Evolutionary conservation across 2,888 invertebrate genomes (phyloP).

Genomic region (Tanytarsus gracilentus): DNA sequence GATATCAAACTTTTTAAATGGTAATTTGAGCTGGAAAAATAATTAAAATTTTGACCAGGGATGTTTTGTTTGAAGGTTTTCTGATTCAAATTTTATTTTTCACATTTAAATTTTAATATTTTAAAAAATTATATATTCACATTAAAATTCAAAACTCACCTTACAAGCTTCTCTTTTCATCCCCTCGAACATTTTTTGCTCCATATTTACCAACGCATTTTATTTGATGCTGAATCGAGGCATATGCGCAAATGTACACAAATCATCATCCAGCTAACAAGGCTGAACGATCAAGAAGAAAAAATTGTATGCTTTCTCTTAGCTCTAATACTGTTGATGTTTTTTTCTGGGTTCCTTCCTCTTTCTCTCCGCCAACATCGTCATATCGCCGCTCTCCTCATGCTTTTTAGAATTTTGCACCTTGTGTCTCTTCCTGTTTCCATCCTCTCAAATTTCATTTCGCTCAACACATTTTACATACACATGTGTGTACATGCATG

Average conservation of each 20-base stretch:
- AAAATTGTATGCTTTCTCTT: not conserved
- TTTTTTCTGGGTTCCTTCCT: slow-evolving; percentile 12
- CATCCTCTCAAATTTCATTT: slow-evolving; percentile 25
- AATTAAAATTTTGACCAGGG: too few relatives aligned
- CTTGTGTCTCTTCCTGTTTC: slow-evolving; percentile 28
- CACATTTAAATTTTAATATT: too few relatives aligned
- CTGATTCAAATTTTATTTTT: too few relatives aligned
- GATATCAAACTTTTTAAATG: too few relatives aligned
- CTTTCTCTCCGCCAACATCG: slow-evolving; percentile 13
- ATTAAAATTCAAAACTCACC: too few relatives aligned
- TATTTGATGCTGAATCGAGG: slow-evolving; percentile 13
- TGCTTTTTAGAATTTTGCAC: slow-evolving; percentile 23
- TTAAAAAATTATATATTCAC: too few relatives aligned
- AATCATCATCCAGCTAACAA: not conserved
- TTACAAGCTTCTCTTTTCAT: too few relatives aligned
- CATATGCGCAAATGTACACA: slow-evolving; percentile 23
- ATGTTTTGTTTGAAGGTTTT: too few relatives aligned
- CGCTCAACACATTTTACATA: slow-evolving; percentile 25
- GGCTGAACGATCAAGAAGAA: not conserved
- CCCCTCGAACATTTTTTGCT: slow-evolving; percentile 2
- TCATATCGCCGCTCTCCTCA: slow-evolving; percentile 5
- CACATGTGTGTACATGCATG: not conserved
- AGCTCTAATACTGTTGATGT: not conserved
- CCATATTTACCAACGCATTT: slow-evolving; percentile 2
- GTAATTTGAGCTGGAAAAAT: too few relatives aligned